These are phyloP conservation scores for Pelobates cultripes DNA, from an alignment of 2,797 vertebrate species.

Conservation along the genomic window DNA sequence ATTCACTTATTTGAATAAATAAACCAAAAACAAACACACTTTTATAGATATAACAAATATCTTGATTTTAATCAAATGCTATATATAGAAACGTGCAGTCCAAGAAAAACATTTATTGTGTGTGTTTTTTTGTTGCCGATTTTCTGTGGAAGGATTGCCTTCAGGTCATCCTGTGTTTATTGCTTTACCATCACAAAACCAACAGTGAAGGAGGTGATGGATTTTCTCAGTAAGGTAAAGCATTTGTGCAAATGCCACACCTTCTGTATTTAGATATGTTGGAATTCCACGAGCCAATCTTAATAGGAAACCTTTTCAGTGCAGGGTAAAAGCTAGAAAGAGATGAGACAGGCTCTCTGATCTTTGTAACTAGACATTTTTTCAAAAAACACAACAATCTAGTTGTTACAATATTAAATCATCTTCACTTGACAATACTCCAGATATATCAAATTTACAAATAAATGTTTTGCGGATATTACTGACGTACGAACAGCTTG, in stretches of 20 bases:
- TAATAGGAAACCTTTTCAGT: neutral
- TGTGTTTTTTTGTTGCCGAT: too few relatives aligned
- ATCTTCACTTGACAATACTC: neutral
- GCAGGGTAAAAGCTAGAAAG: neutral
- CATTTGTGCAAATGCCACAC: slow-evolving; percentile 1
- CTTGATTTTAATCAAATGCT: too few relatives aligned
- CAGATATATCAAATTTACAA: neutral
- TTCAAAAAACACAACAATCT: neutral
- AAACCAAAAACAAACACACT: too few relatives aligned
- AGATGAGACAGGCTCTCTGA: neutral
- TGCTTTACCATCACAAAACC: neutral
- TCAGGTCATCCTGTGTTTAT: too few relatives aligned
- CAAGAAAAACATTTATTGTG: too few relatives aligned
- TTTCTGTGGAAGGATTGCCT: too few relatives aligned
- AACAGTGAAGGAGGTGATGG: neutral
- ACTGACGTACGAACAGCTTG: neutral
- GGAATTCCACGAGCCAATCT: neutral
- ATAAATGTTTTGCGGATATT: neutral
- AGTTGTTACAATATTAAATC: neutral
- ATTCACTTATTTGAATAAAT: too few relatives aligned
- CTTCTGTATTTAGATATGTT: neutral
- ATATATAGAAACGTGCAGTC: too few relatives aligned
- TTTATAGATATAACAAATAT: too few relatives aligned
- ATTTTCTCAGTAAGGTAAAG: slow-evolving; percentile 15
- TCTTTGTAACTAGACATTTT: neutral